Percentiles rank a stretch among this genome's conserved stretches.
phyloP scores from a whole-genome alignment of 1,140 invertebrate genomes.

The Harpegnathos saltator region DNA sequence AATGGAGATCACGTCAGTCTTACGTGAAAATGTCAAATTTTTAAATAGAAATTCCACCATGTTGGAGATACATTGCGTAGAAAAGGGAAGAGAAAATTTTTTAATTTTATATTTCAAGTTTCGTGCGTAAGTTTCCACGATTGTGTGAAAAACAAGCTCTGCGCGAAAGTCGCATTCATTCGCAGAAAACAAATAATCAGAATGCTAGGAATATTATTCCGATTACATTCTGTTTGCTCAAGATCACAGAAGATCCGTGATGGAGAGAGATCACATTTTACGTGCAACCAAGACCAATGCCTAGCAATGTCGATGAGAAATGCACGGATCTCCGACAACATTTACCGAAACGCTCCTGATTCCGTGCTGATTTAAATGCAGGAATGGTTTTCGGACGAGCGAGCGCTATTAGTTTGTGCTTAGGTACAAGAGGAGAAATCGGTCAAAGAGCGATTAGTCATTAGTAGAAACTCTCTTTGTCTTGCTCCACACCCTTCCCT shows the following conservation, averaged over 20 bases:
- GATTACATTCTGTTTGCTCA: conserved; percentile 15
- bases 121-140: background rate
- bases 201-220: background rate
- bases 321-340: conserved; percentile 42
- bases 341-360: conserved; percentile 46
- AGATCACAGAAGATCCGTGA: background rate
- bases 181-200: background rate
- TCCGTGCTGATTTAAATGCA: conserved; percentile 62
- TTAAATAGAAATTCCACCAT: too few relatives aligned
- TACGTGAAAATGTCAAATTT: too few relatives aligned
- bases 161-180: background rate
- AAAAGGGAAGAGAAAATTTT: background rate
- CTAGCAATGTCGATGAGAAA: conserved; percentile 42
- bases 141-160: conserved; percentile 6
- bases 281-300: conserved; percentile 31
- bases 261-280: conserved; percentile 17
- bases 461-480: conserved; percentile 54
- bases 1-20: too few relatives aligned
- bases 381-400: conserved; percentile 55
- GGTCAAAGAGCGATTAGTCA: conserved; percentile 72
- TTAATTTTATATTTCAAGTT: background rate
- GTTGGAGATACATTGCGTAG: too few relatives aligned
- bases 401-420: conserved; percentile 47
- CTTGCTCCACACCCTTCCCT: background rate
- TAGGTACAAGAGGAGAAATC: conserved; percentile 56